Base-by-base conservation (phyloP, 2,797 vertebrate species). In the Tarsius wallacei region DNA sequence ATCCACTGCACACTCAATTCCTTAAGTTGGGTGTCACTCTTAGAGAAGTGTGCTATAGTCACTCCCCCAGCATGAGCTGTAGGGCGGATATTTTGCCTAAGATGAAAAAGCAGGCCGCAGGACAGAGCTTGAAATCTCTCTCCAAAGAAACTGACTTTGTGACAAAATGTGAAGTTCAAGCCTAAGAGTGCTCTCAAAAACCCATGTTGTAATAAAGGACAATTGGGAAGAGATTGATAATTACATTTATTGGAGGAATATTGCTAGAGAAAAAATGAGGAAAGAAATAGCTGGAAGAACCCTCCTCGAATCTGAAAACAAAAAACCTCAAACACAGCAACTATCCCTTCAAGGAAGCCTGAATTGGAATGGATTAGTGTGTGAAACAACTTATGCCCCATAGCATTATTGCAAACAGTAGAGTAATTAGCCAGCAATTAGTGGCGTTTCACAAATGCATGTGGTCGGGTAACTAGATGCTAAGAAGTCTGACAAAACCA, bases 231-330 rank as follows among this genome's bases (percentile, higher is more conserved):
- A 89, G 42, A 85, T 17, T 73, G 55, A 91, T 33, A 86, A 49
- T 57, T 31, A 91, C 26, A 78, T 51, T 59, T 31, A 17, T 66
- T 49, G 28, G 24, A 78, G 31, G 33, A 77, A 47, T 4, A 85
- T 61, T 86, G 36, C 49, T 70, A 33, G 36, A 87, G 61, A 90
- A 93, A 42, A 96, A 95, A 36, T 26, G 31, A 80, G 36, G 33
- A 82, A 73, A 90, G 33, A 78, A 33, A 36, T 31, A 61, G 33
- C 9, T 90, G 28, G 33, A 88, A 73, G 21, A 89, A 31, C 2
- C 73, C 51, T 94, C 73, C 71, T 59, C 28, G 14, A 63, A n/a
- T 83, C n/a, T 74, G 64, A 80, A 64, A 42, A 42, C 42, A 42
- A 42, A 66, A 66, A 85, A 89, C 51, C 10, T 88, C 36, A 24